Percentiles rank a stretch among this genome's conserved stretches.
These are phyloP conservation scores for Drosophila parabipectinata DNA, from an alignment of 1,140 invertebrate genomes.

Conservation along the genomic window DNA sequence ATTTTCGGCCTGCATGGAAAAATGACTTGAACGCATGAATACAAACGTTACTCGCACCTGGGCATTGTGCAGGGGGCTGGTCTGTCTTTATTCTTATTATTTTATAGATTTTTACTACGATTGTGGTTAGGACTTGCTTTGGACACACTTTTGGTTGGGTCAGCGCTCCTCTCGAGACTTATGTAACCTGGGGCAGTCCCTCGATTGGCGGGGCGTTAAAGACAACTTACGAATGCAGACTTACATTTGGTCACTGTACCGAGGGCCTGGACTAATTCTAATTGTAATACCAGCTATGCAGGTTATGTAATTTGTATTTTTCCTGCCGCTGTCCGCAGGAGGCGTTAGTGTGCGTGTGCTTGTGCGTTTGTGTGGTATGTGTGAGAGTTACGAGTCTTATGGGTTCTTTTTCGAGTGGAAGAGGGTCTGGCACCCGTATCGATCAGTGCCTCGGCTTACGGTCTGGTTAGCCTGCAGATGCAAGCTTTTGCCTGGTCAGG, in stretches of 20 bases:
- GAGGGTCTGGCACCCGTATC: constrained; percentile 52
- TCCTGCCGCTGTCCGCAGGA: constrained; percentile 61
- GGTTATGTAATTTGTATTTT: constrained; percentile 72
- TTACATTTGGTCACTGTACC: constrained; percentile 55
- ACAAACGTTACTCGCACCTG: constrained; percentile 79
- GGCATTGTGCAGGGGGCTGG: constrained; percentile 70
- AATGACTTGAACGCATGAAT: constrained; percentile 84
- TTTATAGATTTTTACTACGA: constrained; percentile 35
- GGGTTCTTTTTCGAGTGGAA: constrained; percentile 18
- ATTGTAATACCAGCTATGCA: constrained; percentile 19
- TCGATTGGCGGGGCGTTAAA: neutral
- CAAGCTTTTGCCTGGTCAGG: constrained; percentile 25
- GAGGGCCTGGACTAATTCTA: constrained; percentile 33
- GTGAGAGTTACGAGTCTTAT: constrained; percentile 52
- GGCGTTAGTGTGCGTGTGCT: constrained; percentile 43
- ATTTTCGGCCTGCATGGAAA: constrained; percentile 82
- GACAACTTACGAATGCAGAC: constrained; percentile 17
- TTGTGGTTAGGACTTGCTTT: constrained; percentile 58
- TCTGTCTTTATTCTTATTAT: constrained; percentile 32
- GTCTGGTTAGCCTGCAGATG: constrained; percentile 48
- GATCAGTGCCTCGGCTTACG: constrained; percentile 58
- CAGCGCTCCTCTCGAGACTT: constrained; percentile 23
- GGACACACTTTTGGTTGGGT: constrained; percentile 25
- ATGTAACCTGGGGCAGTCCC: constrained; percentile 23
- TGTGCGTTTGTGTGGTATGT: constrained; percentile 29